Evolutionary conservation across 2,113 vertebrate genomes (phyloP).

Genomic region (Otocyon megalotis): DNA sequence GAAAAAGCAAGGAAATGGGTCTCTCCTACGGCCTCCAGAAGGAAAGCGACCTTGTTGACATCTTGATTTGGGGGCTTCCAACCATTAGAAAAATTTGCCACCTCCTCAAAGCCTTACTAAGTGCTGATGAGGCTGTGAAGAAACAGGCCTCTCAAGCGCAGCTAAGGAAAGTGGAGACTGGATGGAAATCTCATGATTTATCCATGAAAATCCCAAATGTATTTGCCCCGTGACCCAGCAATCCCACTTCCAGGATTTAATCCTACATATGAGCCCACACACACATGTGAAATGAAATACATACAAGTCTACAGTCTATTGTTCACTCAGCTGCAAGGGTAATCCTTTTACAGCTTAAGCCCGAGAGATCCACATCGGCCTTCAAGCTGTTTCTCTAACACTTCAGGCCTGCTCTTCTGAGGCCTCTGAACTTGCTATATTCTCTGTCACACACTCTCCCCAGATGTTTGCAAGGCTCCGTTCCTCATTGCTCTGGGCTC

Average conservation of each 20-base stretch:
- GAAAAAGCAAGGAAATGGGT: neutral
- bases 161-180: neutral
- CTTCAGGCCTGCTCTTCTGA: neutral
- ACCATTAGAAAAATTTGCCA: neutral
- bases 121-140: neutral
- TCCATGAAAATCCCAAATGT: constrained; percentile 25
- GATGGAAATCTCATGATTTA: neutral
- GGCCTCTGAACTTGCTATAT: neutral
- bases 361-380: neutral
- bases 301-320: neutral
- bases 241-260: neutral
- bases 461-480: neutral
- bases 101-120: neutral
- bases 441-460: neutral
- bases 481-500: neutral
- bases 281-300: neutral
- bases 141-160: neutral
- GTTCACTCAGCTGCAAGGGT: neutral
- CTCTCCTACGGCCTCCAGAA: neutral
- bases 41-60: neutral
- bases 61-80: neutral
- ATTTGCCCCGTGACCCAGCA: neutral
- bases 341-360: neutral
- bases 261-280: neutral
- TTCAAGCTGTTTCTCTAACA: neutral